Conservation (phyloP, 2,797 vertebrate genomes). For the Myotis daubentonii region DNA sequence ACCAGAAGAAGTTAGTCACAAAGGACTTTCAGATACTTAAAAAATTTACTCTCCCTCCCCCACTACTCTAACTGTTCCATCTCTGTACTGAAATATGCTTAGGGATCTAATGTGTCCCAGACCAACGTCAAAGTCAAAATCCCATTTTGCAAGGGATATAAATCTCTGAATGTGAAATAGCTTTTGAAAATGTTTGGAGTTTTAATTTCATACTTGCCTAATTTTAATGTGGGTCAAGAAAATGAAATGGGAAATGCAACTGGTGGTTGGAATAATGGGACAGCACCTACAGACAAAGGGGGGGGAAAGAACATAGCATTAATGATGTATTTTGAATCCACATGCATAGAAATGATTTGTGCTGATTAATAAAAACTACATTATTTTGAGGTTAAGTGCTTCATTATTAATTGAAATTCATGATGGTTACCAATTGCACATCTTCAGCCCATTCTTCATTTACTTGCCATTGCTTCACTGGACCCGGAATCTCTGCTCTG, state of each 20-base stretch:
- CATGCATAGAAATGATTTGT: conserved; percentile 53
- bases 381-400: conserved; percentile 60
- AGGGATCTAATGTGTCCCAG: conserved; percentile 8
- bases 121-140: conserved; percentile 63
- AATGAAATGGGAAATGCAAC: conserved; percentile 55
- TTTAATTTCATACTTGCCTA: conserved; percentile 78
- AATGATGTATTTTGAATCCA: conserved; percentile 52
- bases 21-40: conserved; percentile 55
- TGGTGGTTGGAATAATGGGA: conserved; percentile 40
- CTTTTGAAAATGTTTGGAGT: conserved; percentile 74
- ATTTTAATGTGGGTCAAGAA: conserved; percentile 75
- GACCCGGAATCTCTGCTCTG: conserved; percentile 61
- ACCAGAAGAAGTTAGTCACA: conserved; percentile 38
- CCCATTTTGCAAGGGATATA: conserved; percentile 68
- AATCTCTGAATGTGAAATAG: conserved; percentile 78
- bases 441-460: conserved; percentile 68
- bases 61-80: background rate
- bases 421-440: conserved; percentile 67
- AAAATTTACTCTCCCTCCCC: background rate
- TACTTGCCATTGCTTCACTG: conserved; percentile 65
- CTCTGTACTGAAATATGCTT: conserved; percentile 52
- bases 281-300: background rate
- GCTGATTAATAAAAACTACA: conserved; percentile 71
- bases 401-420: conserved; percentile 70
- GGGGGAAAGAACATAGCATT: background rate